Evolutionary conservation across 2,888 invertebrate genomes (phyloP).

Genomic region (Hyposoter dolosus): DNA sequence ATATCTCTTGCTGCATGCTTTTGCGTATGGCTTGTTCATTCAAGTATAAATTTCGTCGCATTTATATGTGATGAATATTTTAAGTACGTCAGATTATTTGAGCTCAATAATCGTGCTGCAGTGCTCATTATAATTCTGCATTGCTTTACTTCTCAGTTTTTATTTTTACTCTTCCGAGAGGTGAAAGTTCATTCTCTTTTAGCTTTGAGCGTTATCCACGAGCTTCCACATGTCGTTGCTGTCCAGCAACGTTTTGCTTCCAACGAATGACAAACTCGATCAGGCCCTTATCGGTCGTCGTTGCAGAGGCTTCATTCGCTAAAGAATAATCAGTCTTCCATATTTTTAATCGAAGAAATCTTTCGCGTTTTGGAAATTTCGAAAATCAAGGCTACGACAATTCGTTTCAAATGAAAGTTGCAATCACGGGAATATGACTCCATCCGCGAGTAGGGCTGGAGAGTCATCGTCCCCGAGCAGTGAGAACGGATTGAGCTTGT

Average conservation of each 20-base stretch:
- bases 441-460: conserved; percentile 73
- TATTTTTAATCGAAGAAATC: too few relatives aligned
- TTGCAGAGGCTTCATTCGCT: too few relatives aligned
- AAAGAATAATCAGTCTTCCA: too few relatives aligned
- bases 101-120: conserved; percentile 34
- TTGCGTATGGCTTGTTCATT: conserved; percentile 11
- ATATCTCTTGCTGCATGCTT: conserved; percentile 11
- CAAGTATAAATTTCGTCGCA: conserved; percentile 23
- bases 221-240: conserved; percentile 26
- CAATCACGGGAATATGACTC: conserved; percentile 73
- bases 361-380: too few relatives aligned
- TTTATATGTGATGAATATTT: conserved; percentile 24
- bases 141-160: conserved; percentile 17
- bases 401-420: conserved; percentile 25
- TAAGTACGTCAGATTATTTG: conserved; percentile 23
- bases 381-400: not conserved
- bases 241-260: not conserved
- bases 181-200: conserved; percentile 35
- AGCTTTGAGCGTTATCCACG: conserved; percentile 12
- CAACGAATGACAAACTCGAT: conserved; percentile 6
- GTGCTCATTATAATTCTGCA: conserved; percentile 27
- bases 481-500: conserved; percentile 35
- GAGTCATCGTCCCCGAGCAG: conserved; percentile 23
- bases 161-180: not conserved
- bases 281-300: too few relatives aligned